Percentiles rank a stretch among this genome's conserved stretches.
These are phyloP conservation scores for Drosophila anceps DNA, from an alignment of 2,888 invertebrate genomes.

Conservation along the genomic window DNA sequence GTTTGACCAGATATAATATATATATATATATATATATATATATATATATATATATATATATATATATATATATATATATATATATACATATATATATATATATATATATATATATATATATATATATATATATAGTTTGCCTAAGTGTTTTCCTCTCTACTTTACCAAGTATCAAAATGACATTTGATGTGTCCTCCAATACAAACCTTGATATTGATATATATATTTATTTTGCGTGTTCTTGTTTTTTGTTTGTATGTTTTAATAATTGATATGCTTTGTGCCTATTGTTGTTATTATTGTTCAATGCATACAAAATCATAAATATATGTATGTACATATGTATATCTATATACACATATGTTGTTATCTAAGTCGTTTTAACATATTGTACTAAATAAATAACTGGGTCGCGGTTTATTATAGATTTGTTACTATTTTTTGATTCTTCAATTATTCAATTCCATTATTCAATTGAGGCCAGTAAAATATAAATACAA, in stretches of 20 bases:
- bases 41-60: constrained; percentile 16
- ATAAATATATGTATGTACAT: constrained; percentile 39
- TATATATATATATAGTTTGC: constrained; percentile 17
- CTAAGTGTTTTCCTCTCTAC: constrained; percentile 54
- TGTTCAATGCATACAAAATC: constrained; percentile 52
- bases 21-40: constrained; percentile 13
- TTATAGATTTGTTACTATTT: background rate
- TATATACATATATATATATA: constrained; percentile 17
- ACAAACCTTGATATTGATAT: constrained; percentile 57
- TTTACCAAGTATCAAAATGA: constrained; percentile 67
- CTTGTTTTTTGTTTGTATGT: constrained; percentile 26
- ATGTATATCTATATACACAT: background rate
- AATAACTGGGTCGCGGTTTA: constrained; percentile 27
- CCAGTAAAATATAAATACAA: constrained; percentile 28
- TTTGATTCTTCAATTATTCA: constrained; percentile 9
- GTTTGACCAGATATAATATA: constrained; percentile 8
- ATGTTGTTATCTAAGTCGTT: constrained; percentile 14
- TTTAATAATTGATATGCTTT: constrained; percentile 33
- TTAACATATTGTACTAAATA: constrained; percentile 29
- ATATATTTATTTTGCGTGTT: constrained; percentile 18
- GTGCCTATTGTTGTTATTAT: constrained; percentile 39
- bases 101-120: constrained; percentile 14
- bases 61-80: constrained; percentile 13
- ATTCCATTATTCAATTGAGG: constrained; percentile 20
- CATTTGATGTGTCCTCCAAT: constrained; percentile 53